Conservation (phyloP, 2,797 vertebrate species). For the Coranthus polyacanthus region DNA sequence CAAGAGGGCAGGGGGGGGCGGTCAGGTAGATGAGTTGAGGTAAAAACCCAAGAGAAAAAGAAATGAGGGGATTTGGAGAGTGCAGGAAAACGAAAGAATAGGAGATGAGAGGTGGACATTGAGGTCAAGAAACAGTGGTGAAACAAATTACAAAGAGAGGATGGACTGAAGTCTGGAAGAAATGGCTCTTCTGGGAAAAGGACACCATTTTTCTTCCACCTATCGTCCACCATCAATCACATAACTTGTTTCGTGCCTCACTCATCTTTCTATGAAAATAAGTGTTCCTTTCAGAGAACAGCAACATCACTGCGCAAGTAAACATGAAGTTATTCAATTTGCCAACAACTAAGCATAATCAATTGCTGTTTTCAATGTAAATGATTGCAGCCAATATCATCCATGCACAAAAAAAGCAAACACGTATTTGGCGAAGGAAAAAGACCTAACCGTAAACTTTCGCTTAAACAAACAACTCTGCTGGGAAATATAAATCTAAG, state of each 20-base stretch:
- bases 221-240: constrained; percentile 7
- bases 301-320: neutral
- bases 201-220: constrained; percentile 21
- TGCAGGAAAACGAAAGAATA: neutral
- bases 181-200: constrained; percentile 36
- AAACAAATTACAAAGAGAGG: constrained; percentile 40
- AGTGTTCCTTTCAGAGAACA: constrained; percentile 8
- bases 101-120: constrained; percentile 32
- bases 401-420: neutral
- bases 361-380: neutral
- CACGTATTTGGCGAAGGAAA: neutral
- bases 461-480: constrained; percentile 25
- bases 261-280: constrained; percentile 10
- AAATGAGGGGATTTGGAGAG: constrained; percentile 1
- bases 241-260: neutral
- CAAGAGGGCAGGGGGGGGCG: neutral
- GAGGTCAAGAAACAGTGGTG: constrained; percentile 39
- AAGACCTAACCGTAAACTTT: constrained; percentile 2
- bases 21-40: constrained; percentile 28
- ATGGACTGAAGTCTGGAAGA: constrained; percentile 6
- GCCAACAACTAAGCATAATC: neutral
- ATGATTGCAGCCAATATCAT: neutral
- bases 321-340: neutral
- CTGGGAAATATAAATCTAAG: constrained; percentile 48
- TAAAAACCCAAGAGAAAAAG: constrained; percentile 1